A percentile compares a stretch with the other conserved stretches of the same genome.
These are phyloP conservation scores for Taenioides sp. DNA, from an alignment of 2,797 vertebrate species.

Conservation along the genomic window DNA sequence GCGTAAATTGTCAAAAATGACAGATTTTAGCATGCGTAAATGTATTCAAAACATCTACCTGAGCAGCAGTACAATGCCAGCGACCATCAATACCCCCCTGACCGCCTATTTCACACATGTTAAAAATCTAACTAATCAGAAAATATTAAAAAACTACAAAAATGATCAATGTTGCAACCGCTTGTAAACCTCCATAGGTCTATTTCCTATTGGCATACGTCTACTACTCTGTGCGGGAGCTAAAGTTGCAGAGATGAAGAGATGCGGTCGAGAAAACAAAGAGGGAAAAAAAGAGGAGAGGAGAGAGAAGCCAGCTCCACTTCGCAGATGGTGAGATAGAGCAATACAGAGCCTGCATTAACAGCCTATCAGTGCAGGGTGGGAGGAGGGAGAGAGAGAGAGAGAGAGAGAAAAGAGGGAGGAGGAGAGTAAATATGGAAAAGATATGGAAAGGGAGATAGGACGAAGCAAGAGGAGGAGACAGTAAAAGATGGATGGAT, in stretches of 20 bases:
- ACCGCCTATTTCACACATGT: conserved; percentile 77
- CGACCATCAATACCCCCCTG: conserved; percentile 75
- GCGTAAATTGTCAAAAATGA: not conserved
- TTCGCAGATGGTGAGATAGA: conserved; percentile 78
- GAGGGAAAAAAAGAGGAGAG: conserved; percentile 60
- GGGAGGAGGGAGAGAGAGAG: conserved; percentile 21
- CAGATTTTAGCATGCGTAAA: conserved; percentile 59
- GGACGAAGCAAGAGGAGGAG: conserved; percentile 36
- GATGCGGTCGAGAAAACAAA: conserved; percentile 64
- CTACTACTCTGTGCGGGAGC: conserved; percentile 35
- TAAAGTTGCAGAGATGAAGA: conserved; percentile 65
- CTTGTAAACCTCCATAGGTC: conserved; percentile 51
- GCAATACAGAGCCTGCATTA: conserved; percentile 70
- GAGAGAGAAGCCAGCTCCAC: conserved; percentile 62
- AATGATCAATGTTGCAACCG: conserved; percentile 35
- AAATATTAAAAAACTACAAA: conserved; percentile 42
- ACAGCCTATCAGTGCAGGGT: conserved; percentile 72
- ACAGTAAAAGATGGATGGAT: conserved; percentile 49
- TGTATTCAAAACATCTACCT: conserved; percentile 67
- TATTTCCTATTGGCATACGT: conserved; percentile 42
- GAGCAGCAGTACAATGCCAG: conserved; percentile 78
- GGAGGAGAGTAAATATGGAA: conserved; percentile 67
- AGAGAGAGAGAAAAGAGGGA: conserved; percentile 23
- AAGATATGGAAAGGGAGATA: conserved; percentile 55
- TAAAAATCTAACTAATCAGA: conserved; percentile 50